Conservation (phyloP, 2,113 vertebrate genomes). For the Pelodiscus sinensis region DNA sequence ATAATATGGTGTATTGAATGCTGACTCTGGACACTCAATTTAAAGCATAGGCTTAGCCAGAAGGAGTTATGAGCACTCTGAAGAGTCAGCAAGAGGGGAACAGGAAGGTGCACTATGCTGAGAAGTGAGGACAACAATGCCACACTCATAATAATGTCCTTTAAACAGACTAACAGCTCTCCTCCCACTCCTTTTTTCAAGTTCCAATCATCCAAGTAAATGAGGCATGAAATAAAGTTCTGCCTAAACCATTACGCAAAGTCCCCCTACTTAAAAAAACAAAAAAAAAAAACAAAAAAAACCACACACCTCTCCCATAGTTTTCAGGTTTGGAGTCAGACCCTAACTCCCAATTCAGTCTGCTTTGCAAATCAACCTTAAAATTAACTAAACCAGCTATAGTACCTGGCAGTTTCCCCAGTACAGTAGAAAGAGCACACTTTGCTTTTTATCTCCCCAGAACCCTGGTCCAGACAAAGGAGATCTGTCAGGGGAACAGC, state of each 20-base stretch:
- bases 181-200: constrained; percentile 24
- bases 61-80: not conserved
- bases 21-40: not conserved
- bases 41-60: not conserved
- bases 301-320: not conserved
- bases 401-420: not conserved
- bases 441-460: not conserved
- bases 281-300: too few species aligned
- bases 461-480: not conserved
- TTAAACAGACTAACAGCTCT: constrained; percentile 47
- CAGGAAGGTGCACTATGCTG: not conserved
- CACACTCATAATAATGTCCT: not conserved
- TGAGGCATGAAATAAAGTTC: constrained; percentile 62
- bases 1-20: not conserved
- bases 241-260: constrained; percentile 50
- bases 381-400: not conserved
- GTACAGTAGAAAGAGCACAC: not conserved
- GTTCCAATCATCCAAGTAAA: constrained; percentile 59
- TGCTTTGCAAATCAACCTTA: not conserved
- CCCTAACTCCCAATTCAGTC: not conserved
- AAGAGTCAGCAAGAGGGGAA: constrained; percentile 9
- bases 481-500: not conserved
- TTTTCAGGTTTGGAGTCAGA: not conserved
- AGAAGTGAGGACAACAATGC: constrained; percentile 35
- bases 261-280: not conserved